A percentile compares a stretch with the other conserved stretches of the same genome.
phyloP scores from a whole-genome alignment of 2,113 vertebrate genomes.

The Agapornis roseicollis region DNA sequence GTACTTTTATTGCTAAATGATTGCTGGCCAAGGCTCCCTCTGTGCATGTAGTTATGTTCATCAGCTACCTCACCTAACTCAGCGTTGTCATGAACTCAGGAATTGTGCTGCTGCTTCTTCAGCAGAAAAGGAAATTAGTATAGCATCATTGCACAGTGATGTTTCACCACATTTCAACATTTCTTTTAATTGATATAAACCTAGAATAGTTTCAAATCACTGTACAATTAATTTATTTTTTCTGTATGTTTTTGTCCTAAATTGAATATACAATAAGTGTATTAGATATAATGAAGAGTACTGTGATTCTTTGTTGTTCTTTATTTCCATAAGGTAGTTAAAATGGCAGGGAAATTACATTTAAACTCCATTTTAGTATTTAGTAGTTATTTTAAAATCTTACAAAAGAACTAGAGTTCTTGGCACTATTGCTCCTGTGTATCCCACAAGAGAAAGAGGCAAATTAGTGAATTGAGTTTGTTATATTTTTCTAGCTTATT shows the following conservation, averaged over 20 bases:
- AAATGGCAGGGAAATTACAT: background rate
- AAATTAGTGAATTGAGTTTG: background rate
- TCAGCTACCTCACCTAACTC: background rate
- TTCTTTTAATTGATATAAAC: background rate
- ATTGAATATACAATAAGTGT: background rate
- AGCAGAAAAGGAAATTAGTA: background rate
- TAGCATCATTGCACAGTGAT: background rate
- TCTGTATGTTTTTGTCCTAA: background rate
- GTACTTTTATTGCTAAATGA: background rate
- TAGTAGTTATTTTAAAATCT: background rate
- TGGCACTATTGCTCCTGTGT: background rate
- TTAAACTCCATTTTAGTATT: constrained; percentile 18
- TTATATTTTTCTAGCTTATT: constrained; percentile 10
- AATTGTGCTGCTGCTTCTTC: background rate
- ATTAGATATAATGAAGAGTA: background rate
- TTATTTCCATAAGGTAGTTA: background rate
- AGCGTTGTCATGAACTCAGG: background rate
- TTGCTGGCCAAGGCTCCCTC: background rate
- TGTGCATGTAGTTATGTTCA: accelerated
- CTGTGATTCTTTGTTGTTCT: background rate
- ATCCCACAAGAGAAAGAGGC: background rate
- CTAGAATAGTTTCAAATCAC: background rate
- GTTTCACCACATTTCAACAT: background rate
- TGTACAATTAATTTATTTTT: background rate
- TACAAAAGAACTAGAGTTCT: background rate